Percentiles rank a stretch among this genome's conserved stretches.
Conservation (phyloP, 2,113 vertebrate genomes). For the Oreotragus oreotragus region DNA sequence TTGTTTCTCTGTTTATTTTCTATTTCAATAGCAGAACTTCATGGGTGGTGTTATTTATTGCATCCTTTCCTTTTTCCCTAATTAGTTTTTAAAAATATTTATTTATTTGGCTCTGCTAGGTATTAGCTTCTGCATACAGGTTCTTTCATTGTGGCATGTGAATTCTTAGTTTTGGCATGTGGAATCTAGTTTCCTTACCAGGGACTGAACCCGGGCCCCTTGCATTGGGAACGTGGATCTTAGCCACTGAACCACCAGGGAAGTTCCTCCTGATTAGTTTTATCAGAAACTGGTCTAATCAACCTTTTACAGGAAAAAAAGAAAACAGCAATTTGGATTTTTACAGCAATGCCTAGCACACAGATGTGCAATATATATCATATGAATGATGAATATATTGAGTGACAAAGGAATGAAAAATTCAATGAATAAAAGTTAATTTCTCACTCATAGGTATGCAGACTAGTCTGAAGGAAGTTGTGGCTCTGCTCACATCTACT, state of each 20-base stretch:
- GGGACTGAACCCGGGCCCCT: background rate
- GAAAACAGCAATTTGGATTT: background rate
- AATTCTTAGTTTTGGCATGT: background rate
- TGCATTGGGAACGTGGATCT: background rate
- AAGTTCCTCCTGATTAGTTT: background rate
- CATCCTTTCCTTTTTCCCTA: background rate
- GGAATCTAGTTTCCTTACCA: background rate
- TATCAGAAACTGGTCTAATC: background rate
- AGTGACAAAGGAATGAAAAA: background rate
- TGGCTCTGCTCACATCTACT: background rate
- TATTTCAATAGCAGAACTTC: background rate
- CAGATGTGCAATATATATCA: background rate
- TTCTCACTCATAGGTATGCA: background rate
- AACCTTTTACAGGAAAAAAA: background rate
- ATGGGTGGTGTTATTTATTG: background rate
- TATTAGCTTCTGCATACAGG: background rate
- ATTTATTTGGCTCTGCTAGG: background rate
- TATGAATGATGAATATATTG: background rate
- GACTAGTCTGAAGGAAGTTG: background rate
- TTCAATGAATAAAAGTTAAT: background rate
- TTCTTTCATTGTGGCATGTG: background rate
- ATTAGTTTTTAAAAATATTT: background rate
- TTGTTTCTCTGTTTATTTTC: background rate
- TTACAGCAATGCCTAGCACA: background rate
- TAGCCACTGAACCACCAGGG: background rate